Conservation (phyloP, 2,797 vertebrate genomes). For the Pseudochromis fuscus region DNA sequence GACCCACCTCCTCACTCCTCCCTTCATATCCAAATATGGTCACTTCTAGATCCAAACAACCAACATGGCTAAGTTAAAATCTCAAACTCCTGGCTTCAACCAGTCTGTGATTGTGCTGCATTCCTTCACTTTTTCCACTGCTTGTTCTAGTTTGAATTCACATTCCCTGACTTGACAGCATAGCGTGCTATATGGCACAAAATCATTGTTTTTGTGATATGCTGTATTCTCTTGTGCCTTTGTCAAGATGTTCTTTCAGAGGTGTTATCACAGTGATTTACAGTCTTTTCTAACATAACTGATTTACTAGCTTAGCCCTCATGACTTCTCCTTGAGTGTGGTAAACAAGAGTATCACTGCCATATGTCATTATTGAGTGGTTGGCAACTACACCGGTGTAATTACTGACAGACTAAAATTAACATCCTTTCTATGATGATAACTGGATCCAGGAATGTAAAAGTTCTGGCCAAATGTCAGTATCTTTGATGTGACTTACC, state of each 20-base stretch:
- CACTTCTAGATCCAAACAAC: too few species aligned
- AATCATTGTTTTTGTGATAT: conserved; percentile 1
- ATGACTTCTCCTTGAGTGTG: conserved; percentile 11
- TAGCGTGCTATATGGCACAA: conserved; percentile 1
- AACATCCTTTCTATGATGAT: conserved; percentile 50
- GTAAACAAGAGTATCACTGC: conserved; percentile 33
- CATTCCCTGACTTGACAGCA: conserved; percentile 8
- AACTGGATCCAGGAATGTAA: conserved; percentile 46
- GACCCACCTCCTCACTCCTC: too few species aligned
- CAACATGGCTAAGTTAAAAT: too few species aligned
- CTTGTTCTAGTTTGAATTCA: background rate
- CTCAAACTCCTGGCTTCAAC: too few species aligned
- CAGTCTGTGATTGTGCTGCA: too few species aligned
- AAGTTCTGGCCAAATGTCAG: conserved; percentile 45
- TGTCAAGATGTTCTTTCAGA: background rate
- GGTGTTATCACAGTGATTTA: conserved; percentile 3
- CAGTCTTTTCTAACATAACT: conserved; percentile 13
- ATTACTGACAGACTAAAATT: conserved; percentile 62
- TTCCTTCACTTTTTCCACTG: background rate
- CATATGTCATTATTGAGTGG: conserved; percentile 24
- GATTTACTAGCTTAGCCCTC: conserved; percentile 6
- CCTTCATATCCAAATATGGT: too few species aligned
- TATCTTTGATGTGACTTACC: conserved; percentile 56
- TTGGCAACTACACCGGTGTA: conserved; percentile 37
- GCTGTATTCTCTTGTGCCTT: conserved; percentile 1